Evolutionary conservation across 2,888 invertebrate species (phyloP).

Genomic region (Scrobipalpa atriplicella): DNA sequence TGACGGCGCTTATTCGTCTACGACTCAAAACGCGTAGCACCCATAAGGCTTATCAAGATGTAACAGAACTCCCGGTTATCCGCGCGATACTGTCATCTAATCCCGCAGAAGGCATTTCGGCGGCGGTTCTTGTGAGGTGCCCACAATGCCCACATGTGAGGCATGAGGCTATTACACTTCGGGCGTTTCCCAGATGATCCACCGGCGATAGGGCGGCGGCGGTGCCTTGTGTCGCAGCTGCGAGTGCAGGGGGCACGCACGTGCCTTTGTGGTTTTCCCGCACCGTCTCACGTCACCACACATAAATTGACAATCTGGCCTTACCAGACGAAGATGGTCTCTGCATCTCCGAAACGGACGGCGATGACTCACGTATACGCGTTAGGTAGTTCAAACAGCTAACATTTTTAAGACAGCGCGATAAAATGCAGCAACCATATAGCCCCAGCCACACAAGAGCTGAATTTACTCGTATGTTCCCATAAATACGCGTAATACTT

Average conservation of each 20-base stretch:
- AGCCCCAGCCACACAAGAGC: no score
- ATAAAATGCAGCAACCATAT: not conserved
- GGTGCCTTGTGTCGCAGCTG: slow-evolving; percentile 66
- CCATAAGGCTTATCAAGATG: slow-evolving; percentile 43
- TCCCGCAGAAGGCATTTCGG: slow-evolving; percentile 66
- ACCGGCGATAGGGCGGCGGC: slow-evolving; percentile 55
- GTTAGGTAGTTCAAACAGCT: not conserved
- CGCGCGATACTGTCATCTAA: slow-evolving; percentile 64
- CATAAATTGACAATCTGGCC: slow-evolving; percentile 72
- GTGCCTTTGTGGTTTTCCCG: slow-evolving; percentile 70
- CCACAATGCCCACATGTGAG: slow-evolving; percentile 45
- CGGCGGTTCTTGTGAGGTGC: slow-evolving; percentile 74
- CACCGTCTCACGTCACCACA: slow-evolving; percentile 70
- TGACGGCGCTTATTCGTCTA: not conserved
- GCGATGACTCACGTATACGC: slow-evolving; percentile 20
- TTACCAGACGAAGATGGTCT: slow-evolving; percentile 44
- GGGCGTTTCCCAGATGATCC: slow-evolving; percentile 59
- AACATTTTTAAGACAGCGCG: not conserved
- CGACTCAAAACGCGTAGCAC: slow-evolving; percentile 23
- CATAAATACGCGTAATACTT: no score
- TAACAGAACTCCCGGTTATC: slow-evolving; percentile 58
- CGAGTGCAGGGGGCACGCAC: slow-evolving; percentile 70
- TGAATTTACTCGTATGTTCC: no score
- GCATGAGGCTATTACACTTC: slow-evolving; percentile 70
- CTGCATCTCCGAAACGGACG: slow-evolving; percentile 30